Conservation (phyloP, 2,113 vertebrate species). For the Tachysurus fulvidraco region DNA sequence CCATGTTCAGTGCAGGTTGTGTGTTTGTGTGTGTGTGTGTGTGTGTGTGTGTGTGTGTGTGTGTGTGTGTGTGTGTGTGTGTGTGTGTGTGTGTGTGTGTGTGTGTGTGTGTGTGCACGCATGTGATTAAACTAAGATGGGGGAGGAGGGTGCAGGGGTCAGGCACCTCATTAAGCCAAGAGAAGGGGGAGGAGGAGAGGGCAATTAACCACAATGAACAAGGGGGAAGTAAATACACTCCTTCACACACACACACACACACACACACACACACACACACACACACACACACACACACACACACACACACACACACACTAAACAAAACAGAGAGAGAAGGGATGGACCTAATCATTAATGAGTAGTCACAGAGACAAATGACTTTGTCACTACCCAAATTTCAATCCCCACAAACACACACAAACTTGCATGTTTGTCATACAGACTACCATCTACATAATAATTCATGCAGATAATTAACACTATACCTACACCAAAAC, state of each 20-base stretch:
- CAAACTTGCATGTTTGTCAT: background rate
- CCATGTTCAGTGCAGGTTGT: conserved; percentile 22
- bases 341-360: conserved; percentile 57
- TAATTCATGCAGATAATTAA: background rate
- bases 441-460: background rate
- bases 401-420: conserved; percentile 24
- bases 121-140: conserved; percentile 35
- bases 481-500: background rate
- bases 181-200: conserved; percentile 53
- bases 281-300: conserved; percentile 37
- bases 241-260: conserved; percentile 33
- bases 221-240: conserved; percentile 54
- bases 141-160: conserved; percentile 49
- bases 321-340: conserved; percentile 50
- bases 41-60: conserved; percentile 42
- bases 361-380: conserved; percentile 56
- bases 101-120: conserved; percentile 34
- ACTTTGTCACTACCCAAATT: conserved; percentile 47
- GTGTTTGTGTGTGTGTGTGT: conserved; percentile 38
- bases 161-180: conserved; percentile 56
- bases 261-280: conserved; percentile 42
- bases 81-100: conserved; percentile 41
- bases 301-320: conserved; percentile 33
- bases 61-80: conserved; percentile 30
- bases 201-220: conserved; percentile 53